Percentiles rank a stretch among this genome's conserved stretches.
These are phyloP conservation scores for Garra rufa DNA, from an alignment of 2,113 vertebrate genomes.

Conservation along the genomic window DNA sequence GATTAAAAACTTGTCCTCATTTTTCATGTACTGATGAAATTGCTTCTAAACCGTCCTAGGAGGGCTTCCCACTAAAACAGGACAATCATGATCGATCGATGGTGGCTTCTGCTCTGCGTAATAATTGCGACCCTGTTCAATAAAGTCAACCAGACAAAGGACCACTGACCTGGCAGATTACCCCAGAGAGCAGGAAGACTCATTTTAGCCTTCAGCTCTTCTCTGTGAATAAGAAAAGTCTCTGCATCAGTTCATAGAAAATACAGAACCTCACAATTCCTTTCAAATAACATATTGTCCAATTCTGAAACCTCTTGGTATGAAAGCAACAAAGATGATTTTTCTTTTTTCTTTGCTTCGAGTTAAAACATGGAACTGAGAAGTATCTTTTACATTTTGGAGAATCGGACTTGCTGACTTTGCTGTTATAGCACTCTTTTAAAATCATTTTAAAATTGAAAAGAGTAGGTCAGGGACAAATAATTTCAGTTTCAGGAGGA, in stretches of 20 bases:
- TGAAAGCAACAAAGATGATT: background rate
- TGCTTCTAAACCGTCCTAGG: background rate
- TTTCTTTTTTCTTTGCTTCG: slow-evolving; percentile 17
- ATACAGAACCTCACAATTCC: background rate
- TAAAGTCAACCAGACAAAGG: slow-evolving; percentile 27
- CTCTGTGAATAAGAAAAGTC: background rate
- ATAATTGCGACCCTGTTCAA: slow-evolving; percentile 69
- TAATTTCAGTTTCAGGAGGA: background rate
- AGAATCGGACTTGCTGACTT: background rate
- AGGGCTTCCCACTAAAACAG: slow-evolving; percentile 1
- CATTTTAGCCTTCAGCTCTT: background rate
- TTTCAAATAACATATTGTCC: background rate
- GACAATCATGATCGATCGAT: slow-evolving; percentile 59
- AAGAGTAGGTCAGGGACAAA: background rate
- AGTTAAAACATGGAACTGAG: background rate
- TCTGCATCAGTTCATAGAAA: background rate
- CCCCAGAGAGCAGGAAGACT: background rate
- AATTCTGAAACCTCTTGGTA: background rate
- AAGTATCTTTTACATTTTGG: background rate
- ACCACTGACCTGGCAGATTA: slow-evolving; percentile 54
- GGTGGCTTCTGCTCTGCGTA: slow-evolving; percentile 64
- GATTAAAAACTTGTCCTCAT: background rate
- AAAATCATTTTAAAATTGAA: background rate
- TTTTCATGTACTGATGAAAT: background rate
- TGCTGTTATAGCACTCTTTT: background rate